Conservation (phyloP, 2,797 vertebrate genomes). For the Ptychadena robeensis region DNA sequence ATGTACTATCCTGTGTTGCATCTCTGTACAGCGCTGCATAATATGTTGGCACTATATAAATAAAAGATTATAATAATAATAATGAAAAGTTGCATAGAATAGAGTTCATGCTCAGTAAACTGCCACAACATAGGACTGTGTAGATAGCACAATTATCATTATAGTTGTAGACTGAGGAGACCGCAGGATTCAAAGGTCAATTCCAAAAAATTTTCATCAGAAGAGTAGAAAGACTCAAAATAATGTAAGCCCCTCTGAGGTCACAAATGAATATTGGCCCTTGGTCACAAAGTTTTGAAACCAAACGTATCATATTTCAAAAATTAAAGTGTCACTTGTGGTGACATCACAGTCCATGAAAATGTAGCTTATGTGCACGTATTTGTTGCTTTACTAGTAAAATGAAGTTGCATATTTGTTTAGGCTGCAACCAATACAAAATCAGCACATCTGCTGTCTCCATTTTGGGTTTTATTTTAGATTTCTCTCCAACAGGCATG, state of each 20-base stretch:
- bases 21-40: no score
- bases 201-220: neutral
- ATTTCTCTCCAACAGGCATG: conserved; percentile 27
- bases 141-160: neutral
- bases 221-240: neutral
- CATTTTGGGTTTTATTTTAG: conserved; percentile 40
- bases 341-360: neutral
- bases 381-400: conserved; percentile 17
- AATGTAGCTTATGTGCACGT: neutral
- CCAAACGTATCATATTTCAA: neutral
- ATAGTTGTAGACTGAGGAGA: neutral
- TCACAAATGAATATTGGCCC: neutral
- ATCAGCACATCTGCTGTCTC: conserved; percentile 29
- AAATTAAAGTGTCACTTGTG: neutral
- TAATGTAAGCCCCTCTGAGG: neutral
- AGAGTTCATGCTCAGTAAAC: neutral
- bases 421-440: neutral
- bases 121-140: neutral
- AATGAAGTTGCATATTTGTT: conserved; percentile 36
- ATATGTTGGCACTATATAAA: no score
- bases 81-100: neutral
- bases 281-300: neutral
- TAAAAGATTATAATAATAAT: no score
- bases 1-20: no score
- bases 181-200: neutral